A percentile compares a stretch with the other conserved stretches of the same genome.
Evolutionary conservation across 2,888 invertebrate genomes (phyloP).

Genomic region (Leptinotarsa juncta): DNA sequence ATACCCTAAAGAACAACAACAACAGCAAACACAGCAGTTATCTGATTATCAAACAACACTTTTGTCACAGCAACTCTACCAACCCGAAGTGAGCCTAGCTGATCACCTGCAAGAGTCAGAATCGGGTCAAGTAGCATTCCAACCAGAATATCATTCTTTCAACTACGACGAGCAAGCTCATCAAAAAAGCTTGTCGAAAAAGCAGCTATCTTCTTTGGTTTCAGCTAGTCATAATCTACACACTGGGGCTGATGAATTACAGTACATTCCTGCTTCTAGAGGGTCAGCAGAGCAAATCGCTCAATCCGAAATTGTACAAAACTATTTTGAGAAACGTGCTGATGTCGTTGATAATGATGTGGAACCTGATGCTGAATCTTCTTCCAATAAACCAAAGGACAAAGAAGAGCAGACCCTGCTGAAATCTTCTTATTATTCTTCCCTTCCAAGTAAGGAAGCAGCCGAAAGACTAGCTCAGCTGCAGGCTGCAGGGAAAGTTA

Average conservation of each 20-base stretch:
- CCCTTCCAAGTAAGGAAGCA: constrained; percentile 73
- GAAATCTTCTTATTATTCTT: constrained; percentile 68
- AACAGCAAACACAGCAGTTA: constrained; percentile 62
- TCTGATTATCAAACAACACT: constrained; percentile 50
- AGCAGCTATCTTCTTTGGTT: constrained; percentile 49
- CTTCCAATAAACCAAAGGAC: constrained; percentile 33
- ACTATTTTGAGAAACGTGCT: constrained; percentile 53
- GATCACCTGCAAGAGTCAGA: constrained; percentile 53
- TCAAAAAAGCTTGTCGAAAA: constrained; percentile 44
- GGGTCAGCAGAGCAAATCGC: constrained; percentile 36
- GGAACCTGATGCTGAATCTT: constrained; percentile 53
- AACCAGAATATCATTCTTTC: constrained; percentile 65
- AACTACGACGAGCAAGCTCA: constrained; percentile 66
- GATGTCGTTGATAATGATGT: constrained; percentile 49
- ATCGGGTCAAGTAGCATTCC: constrained; percentile 62
- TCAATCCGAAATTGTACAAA: constrained; percentile 53
- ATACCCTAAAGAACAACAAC: constrained; percentile 37
- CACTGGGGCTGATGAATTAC: constrained; percentile 20
- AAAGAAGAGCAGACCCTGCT: constrained; percentile 59
- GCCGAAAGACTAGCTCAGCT: constrained; percentile 72
- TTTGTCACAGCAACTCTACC: constrained; percentile 58
- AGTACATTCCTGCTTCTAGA: constrained; percentile 23
- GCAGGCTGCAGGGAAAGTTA: constrained; percentile 70
- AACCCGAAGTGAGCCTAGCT: constrained; percentile 63
- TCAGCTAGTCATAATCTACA: constrained; percentile 53